phyloP scores from a whole-genome alignment of 2,888 invertebrate species.

The Stenolophus ochropezus region DNA sequence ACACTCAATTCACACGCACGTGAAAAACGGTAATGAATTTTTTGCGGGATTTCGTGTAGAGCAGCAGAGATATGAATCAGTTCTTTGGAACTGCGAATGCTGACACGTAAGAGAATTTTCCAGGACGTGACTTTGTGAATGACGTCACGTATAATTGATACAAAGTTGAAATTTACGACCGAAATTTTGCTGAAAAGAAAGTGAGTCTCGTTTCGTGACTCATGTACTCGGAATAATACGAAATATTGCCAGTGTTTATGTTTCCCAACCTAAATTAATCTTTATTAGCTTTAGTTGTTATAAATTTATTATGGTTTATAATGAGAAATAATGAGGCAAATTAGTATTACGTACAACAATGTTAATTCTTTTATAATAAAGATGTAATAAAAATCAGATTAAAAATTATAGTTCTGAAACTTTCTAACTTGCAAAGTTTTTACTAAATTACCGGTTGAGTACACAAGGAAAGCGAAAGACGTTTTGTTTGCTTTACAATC shows the following conservation, averaged over 20 bases:
- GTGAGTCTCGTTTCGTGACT: neutral
- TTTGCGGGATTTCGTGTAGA: slow-evolving; percentile 21
- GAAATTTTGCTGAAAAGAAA: neutral
- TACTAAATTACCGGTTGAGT: neutral
- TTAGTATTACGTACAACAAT: neutral
- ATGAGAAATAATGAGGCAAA: neutral
- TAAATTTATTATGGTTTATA: neutral
- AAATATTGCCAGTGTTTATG: neutral
- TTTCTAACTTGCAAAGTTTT: neutral
- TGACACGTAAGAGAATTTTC: slow-evolving; percentile 40
- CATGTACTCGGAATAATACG: neutral
- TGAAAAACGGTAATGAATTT: slow-evolving; percentile 44
- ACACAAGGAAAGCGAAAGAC: neutral
- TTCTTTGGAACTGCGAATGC: slow-evolving; percentile 19
- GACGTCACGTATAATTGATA: slow-evolving; percentile 23
- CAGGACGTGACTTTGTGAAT: slow-evolving; percentile 12
- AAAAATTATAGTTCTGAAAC: neutral
- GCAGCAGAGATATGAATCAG: slow-evolving; percentile 38
- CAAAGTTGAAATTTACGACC: too few species aligned
- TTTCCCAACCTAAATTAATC: neutral
- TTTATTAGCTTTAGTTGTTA: neutral
- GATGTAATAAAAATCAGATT: neutral
- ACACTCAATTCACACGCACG: slow-evolving; percentile 54
- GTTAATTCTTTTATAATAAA: neutral
- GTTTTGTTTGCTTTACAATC: neutral